These are phyloP conservation scores for Odobenus rosmarus DNA, from an alignment of 2,113 vertebrate genomes.

Conservation along the genomic window DNA sequence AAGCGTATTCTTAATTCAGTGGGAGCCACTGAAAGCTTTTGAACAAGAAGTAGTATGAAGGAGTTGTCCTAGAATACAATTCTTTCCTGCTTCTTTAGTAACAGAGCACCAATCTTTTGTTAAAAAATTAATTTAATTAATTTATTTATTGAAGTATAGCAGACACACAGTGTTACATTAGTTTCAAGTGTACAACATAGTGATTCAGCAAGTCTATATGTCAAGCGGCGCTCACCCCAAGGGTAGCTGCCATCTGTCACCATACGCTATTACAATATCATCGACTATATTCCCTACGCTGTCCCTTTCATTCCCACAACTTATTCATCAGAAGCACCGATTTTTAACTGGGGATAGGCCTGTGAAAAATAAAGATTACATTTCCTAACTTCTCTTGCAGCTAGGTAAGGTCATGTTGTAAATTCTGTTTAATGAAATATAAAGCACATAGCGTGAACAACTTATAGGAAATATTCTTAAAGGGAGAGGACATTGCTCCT, in stretches of 20 bases:
- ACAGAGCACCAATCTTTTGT: neutral
- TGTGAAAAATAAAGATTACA: neutral
- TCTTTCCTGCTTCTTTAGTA: neutral
- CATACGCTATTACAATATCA: neutral
- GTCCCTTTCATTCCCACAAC: neutral
- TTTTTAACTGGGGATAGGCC: neutral
- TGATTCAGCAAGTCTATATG: neutral
- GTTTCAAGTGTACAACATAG: neutral
- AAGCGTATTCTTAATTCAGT: neutral
- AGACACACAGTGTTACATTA: neutral
- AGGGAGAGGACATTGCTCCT: neutral
- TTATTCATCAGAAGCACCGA: neutral
- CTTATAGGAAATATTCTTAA: slow-evolving; percentile 9
- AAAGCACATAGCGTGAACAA: neutral
- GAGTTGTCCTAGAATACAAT: neutral
- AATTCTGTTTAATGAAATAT: neutral
- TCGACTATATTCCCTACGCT: neutral
- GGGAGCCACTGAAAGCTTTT: neutral
- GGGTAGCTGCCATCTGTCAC: neutral
- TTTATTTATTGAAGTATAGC: neutral
- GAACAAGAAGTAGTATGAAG: neutral
- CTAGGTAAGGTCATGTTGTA: neutral
- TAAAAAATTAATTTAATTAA: neutral
- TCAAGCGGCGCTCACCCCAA: neutral
- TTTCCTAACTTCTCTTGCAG: neutral